These are phyloP conservation scores for Drosophila affinis DNA, from an alignment of 2,888 invertebrate species.

Conservation along the genomic window DNA sequence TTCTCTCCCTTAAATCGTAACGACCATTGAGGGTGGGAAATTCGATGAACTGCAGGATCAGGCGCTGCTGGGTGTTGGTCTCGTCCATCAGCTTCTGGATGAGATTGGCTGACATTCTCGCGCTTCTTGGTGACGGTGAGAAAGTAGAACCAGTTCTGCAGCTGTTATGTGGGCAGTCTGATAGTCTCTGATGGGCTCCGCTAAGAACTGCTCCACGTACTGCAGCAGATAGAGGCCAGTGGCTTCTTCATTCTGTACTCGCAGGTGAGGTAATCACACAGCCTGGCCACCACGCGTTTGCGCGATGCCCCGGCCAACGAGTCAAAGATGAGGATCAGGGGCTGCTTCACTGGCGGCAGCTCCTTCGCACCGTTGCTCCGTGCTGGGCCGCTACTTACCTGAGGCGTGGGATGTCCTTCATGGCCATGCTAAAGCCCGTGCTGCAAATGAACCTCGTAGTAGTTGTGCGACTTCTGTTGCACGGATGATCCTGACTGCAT, in stretches of 20 bases:
- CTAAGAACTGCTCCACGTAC: slow-evolving; percentile 98
- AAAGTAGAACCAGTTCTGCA: slow-evolving; percentile 94
- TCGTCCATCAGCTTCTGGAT: slow-evolving; percentile 90
- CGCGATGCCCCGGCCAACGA: slow-evolving; percentile 93
- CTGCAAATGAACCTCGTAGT: slow-evolving; percentile 84
- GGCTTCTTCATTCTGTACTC: slow-evolving; percentile 90
- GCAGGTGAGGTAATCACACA: slow-evolving; percentile 95
- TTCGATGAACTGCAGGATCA: slow-evolving; percentile 88
- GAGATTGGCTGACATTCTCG: slow-evolving; percentile 92
- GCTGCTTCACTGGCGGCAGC: slow-evolving; percentile 83
- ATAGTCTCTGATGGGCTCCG: slow-evolving; percentile 92
- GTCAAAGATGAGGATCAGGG: slow-evolving; percentile 97
- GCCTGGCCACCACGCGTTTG: slow-evolving; percentile 92
- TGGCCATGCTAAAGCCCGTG: slow-evolving; percentile 94
- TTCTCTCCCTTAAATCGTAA: too few species aligned
- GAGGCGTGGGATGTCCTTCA: slow-evolving; percentile 90
- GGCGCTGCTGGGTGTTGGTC: slow-evolving; percentile 85
- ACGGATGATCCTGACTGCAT: slow-evolving; percentile 81
- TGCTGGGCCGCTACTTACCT: slow-evolving; percentile 21
- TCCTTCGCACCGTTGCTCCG: slow-evolving; percentile 28
- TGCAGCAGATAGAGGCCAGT: slow-evolving; percentile 96
- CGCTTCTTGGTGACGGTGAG: slow-evolving; percentile 93
- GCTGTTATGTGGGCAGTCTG: slow-evolving; percentile 91
- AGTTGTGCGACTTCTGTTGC: slow-evolving; percentile 82
- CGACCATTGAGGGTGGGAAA: slow-evolving; percentile 90